Percentiles rank a stretch among this genome's conserved stretches.
Conservation (phyloP, 2,888 invertebrate genomes). For the Hirtodrosophila duncani region DNA sequence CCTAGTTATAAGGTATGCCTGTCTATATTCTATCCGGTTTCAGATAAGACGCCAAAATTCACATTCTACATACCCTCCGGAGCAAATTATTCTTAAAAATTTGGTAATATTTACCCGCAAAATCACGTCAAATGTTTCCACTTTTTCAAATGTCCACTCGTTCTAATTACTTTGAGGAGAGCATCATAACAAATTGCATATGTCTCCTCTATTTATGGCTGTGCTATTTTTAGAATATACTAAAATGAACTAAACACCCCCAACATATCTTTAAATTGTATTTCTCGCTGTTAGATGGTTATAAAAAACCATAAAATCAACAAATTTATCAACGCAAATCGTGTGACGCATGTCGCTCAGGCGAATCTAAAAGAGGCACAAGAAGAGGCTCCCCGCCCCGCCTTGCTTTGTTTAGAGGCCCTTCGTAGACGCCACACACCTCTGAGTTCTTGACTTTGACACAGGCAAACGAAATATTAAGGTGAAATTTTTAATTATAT, state of each 20-base stretch:
- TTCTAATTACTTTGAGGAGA: conserved; percentile 24
- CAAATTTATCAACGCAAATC: conserved; percentile 61
- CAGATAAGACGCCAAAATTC: not conserved
- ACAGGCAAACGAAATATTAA: conserved; percentile 22
- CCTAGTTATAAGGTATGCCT: no score
- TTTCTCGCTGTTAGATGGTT: conserved; percentile 12
- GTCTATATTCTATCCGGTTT: no score
- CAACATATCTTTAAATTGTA: conserved; percentile 28
- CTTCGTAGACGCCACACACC: not conserved
- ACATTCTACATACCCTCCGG: not conserved
- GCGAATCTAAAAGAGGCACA: conserved; percentile 35
- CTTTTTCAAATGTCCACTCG: conserved; percentile 46
- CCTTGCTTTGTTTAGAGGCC: not conserved
- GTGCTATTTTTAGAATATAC: conserved; percentile 47
- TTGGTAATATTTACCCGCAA: conserved; percentile 11
- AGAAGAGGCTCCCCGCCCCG: not conserved
- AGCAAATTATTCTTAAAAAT: not conserved
- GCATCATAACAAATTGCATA: conserved; percentile 26
- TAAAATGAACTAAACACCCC: conserved; percentile 12
- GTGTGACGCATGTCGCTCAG: conserved; percentile 57
- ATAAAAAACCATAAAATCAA: conserved; percentile 58
- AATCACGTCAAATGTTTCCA: conserved; percentile 32
- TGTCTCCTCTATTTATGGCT: conserved; percentile 7
- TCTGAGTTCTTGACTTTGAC: conserved; percentile 60
- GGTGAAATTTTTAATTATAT: conserved; percentile 28